Base-by-base conservation (phyloP, 2,113 vertebrate species). In the Vidua chalybeata region DNA sequence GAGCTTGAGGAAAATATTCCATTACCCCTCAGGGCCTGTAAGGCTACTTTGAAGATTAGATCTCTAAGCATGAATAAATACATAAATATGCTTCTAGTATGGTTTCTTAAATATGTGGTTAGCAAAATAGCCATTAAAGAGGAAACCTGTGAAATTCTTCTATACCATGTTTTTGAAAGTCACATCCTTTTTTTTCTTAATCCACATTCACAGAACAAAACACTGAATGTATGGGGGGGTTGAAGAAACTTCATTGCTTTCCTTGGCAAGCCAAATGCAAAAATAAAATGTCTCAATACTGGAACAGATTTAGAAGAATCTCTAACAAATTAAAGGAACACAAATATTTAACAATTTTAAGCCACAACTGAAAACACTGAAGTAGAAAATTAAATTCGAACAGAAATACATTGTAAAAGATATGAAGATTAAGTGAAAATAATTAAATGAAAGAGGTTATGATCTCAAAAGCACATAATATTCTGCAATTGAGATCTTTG, bases 11-110 rank as follows among this genome's bases (percentile, higher is more conserved):
- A 90, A 96, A 94, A 95, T 84, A 89, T 54, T 84, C 56, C 31
- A 64, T 78, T 93, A 92, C 28, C 43, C 39, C 73, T 84, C 28
- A 84, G 83, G 28, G 68, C 33, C 35, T 81, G 33, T 67, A 86
- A 64, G 37, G 31, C 14, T 78, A 63, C 93, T 96, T 88, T 95
- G 92, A 96, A 97, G 89, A 95, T 95, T 72, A 90, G 22, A 87
- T 88, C 68, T 88, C 72, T 54, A 81, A 69, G 68, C 12, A 6
- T 84, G 73, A 86, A 94, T 78, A 96, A 90, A 95, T 96, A 77
- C 87, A 90, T 71, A 93, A 93, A 91, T 85, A 86, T 0, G 2
- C 10, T 86, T 88, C 35, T 45, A 88, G 18, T 74, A 80, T 2
- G 4, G 61, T 80, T 93, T 88, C 55, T 39, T 71, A 83, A 73